These are phyloP conservation scores for Haemorhous mexicanus DNA, from an alignment of 2,113 vertebrate species.

Conservation along the genomic window DNA sequence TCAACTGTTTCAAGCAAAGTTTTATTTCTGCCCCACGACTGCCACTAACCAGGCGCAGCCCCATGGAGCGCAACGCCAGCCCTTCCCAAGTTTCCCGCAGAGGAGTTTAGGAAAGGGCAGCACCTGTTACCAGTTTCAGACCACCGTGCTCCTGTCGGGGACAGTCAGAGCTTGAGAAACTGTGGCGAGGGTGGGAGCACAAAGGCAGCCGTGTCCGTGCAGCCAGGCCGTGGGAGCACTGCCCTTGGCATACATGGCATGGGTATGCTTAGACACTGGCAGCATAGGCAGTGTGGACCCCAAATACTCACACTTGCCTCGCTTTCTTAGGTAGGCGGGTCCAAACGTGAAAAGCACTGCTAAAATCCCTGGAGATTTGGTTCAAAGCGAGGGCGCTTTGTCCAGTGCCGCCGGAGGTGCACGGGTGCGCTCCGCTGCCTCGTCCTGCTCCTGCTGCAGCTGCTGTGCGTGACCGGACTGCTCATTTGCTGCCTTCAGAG, in stretches of 20 bases:
- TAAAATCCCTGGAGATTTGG: not conserved
- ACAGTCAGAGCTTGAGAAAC: not conserved
- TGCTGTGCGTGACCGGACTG: not conserved
- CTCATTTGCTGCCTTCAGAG: not conserved
- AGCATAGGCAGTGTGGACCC: no score
- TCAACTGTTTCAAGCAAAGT: not conserved
- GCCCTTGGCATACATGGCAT: not conserved
- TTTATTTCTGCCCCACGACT: not conserved
- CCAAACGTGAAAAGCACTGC: not conserved
- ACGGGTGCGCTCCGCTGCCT: not conserved
- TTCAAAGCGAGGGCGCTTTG: not conserved
- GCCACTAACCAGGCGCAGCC: not conserved
- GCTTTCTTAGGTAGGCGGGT: not conserved
- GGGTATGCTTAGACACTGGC: not conserved
- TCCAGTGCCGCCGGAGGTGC: rapidly evolving
- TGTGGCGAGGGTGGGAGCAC: not conserved
- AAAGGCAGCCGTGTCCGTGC: not conserved
- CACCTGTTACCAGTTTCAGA: not conserved
- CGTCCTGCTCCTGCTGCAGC: not conserved
- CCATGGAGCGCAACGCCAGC: rapidly evolving
- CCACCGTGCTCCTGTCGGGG: rapidly evolving
- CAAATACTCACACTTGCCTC: not conserved
- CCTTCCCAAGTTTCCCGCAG: not conserved
- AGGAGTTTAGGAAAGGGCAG: not conserved
- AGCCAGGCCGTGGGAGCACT: not conserved